Percentiles rank a stretch among this genome's conserved stretches.
phyloP scores from a whole-genome alignment of 2,113 vertebrate species.

The Heliornis fulica region DNA sequence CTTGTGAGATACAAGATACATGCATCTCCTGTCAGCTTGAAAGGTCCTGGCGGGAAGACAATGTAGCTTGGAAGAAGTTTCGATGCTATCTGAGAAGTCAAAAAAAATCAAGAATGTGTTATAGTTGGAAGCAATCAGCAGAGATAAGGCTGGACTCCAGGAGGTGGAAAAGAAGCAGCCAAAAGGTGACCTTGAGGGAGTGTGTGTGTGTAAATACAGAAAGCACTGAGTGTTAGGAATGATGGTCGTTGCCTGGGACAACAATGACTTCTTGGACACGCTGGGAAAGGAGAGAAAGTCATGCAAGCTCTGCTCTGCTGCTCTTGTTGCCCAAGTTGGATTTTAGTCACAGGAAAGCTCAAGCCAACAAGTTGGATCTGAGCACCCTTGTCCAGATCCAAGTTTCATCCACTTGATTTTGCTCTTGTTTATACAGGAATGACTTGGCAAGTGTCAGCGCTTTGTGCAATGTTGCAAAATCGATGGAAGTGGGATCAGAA shows the following conservation, averaged over 20 bases:
- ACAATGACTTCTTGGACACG: background rate
- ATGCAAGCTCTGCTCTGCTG: background rate
- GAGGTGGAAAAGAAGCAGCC: background rate
- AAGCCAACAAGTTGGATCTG: slow-evolving; percentile 25
- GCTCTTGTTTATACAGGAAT: background rate
- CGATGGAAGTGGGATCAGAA: background rate
- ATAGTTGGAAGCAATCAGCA: slow-evolving; percentile 25
- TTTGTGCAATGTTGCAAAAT: background rate
- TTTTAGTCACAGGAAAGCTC: background rate
- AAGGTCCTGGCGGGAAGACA: slow-evolving; percentile 29
- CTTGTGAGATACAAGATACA: background rate
- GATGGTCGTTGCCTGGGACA: background rate
- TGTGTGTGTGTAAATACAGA: background rate
- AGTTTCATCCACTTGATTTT: slow-evolving; percentile 31
- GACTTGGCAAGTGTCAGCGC: background rate
- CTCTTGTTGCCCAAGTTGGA: background rate
- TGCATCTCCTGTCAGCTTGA: background rate
- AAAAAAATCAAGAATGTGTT: slow-evolving; percentile 16
- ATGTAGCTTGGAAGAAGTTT: slow-evolving; percentile 38
- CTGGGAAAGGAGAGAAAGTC: slow-evolving; percentile 4
- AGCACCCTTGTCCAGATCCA: slow-evolving; percentile 9
- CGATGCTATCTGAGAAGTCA: slow-evolving; percentile 15
- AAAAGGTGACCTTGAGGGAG: slow-evolving; percentile 41
- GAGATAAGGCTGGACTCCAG: slow-evolving; percentile 20
- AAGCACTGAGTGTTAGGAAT: background rate